Percentiles rank a stretch among this genome's conserved stretches.
Conservation (phyloP, 1,140 invertebrate species). For the Pomacea maculata region DNA sequence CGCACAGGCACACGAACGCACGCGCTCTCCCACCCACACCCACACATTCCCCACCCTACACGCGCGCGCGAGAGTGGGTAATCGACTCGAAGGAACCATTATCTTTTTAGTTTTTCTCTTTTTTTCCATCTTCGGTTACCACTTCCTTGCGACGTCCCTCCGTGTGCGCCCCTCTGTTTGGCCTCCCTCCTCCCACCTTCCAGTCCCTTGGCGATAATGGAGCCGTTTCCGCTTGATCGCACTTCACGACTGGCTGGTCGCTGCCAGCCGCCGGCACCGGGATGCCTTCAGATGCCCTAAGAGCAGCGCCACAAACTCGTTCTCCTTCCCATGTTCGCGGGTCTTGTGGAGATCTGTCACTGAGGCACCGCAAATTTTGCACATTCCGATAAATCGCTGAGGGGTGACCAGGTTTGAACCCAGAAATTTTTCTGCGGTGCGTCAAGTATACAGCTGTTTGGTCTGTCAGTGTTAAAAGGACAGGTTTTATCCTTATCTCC, state of each 20-base stretch:
- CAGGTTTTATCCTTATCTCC: too few species aligned
- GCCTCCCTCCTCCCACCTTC: background rate
- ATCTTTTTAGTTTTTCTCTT: background rate
- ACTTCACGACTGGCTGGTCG: constrained; percentile 13
- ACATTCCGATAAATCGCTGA: too few species aligned
- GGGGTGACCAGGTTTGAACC: too few species aligned
- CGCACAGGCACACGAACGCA: background rate
- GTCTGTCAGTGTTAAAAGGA: too few species aligned
- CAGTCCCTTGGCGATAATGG: constrained; percentile 4
- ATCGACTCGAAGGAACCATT: too few species aligned
- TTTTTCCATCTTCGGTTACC: background rate
- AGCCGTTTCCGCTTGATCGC: constrained; percentile 8
- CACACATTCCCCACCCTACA: background rate
- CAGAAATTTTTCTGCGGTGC: too few species aligned
- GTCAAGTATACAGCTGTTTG: too few species aligned
- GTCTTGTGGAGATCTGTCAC: too few species aligned
- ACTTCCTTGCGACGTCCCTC: background rate
- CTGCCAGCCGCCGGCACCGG: background rate
- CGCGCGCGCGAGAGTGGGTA: background rate
- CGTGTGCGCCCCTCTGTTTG: background rate
- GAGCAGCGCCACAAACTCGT: too few species aligned
- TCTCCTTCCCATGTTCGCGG: too few species aligned
- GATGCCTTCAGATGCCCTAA: background rate
- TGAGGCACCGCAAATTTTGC: too few species aligned
- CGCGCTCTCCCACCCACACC: background rate